These are phyloP conservation scores for Anthopleura sola DNA, from an alignment of 64 coral and sea anemone species.

Conservation along the genomic window DNA sequence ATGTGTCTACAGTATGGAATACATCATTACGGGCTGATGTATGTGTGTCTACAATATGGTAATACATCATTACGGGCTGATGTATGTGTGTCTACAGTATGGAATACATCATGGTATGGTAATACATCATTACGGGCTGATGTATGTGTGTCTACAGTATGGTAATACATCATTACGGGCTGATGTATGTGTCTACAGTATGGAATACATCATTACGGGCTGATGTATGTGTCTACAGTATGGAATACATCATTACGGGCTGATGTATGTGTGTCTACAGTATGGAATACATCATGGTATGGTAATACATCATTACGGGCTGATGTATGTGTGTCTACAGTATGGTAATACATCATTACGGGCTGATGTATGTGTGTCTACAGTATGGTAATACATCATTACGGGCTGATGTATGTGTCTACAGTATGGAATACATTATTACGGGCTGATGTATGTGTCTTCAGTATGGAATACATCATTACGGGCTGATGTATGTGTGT, in stretches of 20 bases:
- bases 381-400: background rate
- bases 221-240: background rate
- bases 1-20: no score
- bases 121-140: background rate
- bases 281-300: background rate
- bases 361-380: background rate
- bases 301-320: background rate
- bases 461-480: no score
- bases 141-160: background rate
- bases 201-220: background rate
- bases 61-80: no score
- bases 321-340: background rate
- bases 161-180: background rate
- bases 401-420: background rate
- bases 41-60: no score
- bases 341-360: background rate
- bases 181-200: background rate
- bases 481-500: no score
- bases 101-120: background rate
- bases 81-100: no score
- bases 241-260: background rate
- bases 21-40: no score
- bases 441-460: background rate
- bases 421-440: background rate
- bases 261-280: constrained; percentile 9